These are phyloP conservation scores for Rhinoptilus africanus DNA, from an alignment of 2,113 vertebrate species.

Conservation along the genomic window DNA sequence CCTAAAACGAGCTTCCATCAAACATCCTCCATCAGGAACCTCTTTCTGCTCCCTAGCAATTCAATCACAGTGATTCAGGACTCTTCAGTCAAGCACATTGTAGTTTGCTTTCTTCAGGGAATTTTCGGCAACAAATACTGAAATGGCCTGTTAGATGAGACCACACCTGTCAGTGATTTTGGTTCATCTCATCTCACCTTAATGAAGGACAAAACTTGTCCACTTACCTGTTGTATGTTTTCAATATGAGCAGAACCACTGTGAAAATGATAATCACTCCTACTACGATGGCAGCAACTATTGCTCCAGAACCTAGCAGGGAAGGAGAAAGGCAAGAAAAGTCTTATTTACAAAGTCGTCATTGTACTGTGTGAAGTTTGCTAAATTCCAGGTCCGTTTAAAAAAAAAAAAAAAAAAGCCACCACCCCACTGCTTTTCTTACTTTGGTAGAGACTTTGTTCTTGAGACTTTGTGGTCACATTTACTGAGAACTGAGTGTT, in stretches of 20 bases:
- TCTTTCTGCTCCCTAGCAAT: not conserved
- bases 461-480: slow-evolving; percentile 58
- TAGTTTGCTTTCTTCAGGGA: not conserved
- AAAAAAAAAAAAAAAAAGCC: not conserved
- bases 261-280: slow-evolving; percentile 88
- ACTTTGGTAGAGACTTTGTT: slow-evolving; percentile 77
- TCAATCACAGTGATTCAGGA: not conserved
- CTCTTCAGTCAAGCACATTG: not conserved
- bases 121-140: not conserved
- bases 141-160: not conserved
- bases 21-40: not conserved
- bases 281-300: slow-evolving; percentile 89
- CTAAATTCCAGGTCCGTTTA: not conserved
- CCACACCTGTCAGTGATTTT: not conserved
- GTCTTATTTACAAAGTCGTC: not conserved
- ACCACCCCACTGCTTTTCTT: slow-evolving; percentile 29
- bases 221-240: slow-evolving; percentile 91
- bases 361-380: not conserved
- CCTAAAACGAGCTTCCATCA: not conserved
- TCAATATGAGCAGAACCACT: slow-evolving; percentile 85
- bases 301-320: slow-evolving; percentile 88
- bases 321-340: not conserved
- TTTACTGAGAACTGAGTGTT: slow-evolving; percentile 47
- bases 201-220: not conserved
- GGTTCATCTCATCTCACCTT: not conserved